A percentile compares a stretch with the other conserved stretches of the same genome.
Conservation (phyloP, 2,797 vertebrate genomes). For the Dendrocincla fuliginosa region DNA sequence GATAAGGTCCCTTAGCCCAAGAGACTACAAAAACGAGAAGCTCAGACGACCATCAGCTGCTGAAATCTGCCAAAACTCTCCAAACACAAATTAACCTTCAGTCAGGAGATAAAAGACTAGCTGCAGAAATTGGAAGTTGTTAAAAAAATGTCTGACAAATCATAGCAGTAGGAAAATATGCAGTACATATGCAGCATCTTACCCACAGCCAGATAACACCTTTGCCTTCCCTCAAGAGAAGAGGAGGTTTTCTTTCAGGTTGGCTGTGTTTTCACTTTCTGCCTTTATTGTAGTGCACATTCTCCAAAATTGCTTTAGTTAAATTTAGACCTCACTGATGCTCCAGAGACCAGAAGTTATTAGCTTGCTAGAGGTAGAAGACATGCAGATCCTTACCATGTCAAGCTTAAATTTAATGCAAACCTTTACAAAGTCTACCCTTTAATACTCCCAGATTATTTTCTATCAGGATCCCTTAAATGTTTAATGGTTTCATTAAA, state of each 20-base stretch:
- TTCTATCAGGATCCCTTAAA: neutral
- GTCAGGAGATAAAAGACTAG: conserved; percentile 59
- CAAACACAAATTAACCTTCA: conserved; percentile 65
- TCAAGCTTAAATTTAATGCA: conserved; percentile 1
- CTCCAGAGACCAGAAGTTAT: neutral
- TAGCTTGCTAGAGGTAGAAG: neutral
- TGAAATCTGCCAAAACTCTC: conserved; percentile 55
- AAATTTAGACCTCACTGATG: neutral
- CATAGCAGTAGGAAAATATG: conserved; percentile 38
- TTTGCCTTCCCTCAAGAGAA: neutral
- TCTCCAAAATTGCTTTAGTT: conserved; percentile 19
- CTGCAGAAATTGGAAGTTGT: conserved; percentile 19
- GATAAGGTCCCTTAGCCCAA: conserved; percentile 48
- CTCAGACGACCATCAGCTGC: conserved; percentile 45
- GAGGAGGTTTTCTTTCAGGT: neutral
- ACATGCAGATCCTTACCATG: neutral
- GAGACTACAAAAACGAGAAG: conserved; percentile 37
- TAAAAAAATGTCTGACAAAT: conserved; percentile 45
- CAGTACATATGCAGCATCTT: neutral
- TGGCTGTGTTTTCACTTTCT: neutral
- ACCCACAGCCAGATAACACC: conserved; percentile 11
- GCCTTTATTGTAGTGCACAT: neutral
- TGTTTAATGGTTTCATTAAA: neutral
- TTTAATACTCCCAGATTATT: neutral
- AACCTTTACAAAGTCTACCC: neutral